Percentiles rank a stretch among this genome's conserved stretches.
These are phyloP conservation scores for Theonella swinhoei DNA, from an alignment of 37 sponge, comb jelly and placozoan species.

Conservation along the genomic window DNA sequence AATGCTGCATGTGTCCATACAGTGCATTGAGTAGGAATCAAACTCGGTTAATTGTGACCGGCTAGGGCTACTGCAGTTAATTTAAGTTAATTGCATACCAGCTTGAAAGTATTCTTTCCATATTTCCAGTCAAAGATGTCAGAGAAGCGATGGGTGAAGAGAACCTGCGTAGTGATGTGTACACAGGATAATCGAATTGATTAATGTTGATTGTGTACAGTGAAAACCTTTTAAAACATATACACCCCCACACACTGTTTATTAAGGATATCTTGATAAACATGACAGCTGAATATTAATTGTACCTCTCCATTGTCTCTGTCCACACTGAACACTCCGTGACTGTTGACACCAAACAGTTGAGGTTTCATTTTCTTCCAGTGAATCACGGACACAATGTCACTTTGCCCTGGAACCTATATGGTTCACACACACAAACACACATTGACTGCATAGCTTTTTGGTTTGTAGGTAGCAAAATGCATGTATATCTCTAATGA, in stretches of 20 bases:
- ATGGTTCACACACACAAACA: not conserved
- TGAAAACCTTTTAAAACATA: not conserved
- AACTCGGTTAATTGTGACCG: too few species aligned
- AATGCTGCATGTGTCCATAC: too few species aligned
- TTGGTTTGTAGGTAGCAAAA: too few species aligned
- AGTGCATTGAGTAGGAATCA: too few species aligned
- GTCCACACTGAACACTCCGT: slow-evolving; percentile 32
- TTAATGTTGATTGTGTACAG: not conserved
- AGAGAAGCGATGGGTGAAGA: slow-evolving; percentile 29
- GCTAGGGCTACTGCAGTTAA: too few species aligned
- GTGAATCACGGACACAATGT: slow-evolving; percentile 45
- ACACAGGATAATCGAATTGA: not conserved
- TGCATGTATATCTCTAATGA: too few species aligned
- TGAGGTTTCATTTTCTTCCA: slow-evolving; percentile 51
- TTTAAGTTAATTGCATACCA: slow-evolving; percentile 44
- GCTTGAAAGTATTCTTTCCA: slow-evolving; percentile 40
- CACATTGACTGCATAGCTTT: not conserved
- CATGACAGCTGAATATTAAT: too few species aligned
- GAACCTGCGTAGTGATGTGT: not conserved
- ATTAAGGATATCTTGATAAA: not conserved
- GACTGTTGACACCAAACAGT: slow-evolving; percentile 40
- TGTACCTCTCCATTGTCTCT: slow-evolving; percentile 40
- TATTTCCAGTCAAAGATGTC: slow-evolving; percentile 41
- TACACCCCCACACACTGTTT: not conserved
- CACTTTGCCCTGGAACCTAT: slow-evolving; percentile 39